Percentiles rank a stretch among this genome's conserved stretches.
These are phyloP conservation scores for Carposina sasakii DNA, from an alignment of 1,140 invertebrate genomes.

Conservation along the genomic window DNA sequence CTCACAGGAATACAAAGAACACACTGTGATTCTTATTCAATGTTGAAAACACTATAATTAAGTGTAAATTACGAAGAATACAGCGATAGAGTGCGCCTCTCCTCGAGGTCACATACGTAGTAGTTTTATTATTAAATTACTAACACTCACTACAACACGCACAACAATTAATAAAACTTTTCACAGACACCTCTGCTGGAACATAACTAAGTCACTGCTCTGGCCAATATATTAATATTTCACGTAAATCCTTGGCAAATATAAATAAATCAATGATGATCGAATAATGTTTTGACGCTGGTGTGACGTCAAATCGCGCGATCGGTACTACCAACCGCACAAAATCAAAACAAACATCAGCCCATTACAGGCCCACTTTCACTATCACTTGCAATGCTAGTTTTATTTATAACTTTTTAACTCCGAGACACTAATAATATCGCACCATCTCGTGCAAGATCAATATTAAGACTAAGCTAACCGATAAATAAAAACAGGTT, in stretches of 20 bases:
- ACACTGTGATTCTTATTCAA: not conserved
- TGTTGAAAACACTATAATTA: not conserved
- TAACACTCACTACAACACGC: not conserved
- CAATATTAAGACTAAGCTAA: not conserved
- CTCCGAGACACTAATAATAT: conserved; percentile 7
- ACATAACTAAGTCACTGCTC: not conserved
- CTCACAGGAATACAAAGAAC: conserved; percentile 1
- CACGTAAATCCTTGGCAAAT: conserved; percentile 32
- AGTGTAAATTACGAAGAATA: not conserved
- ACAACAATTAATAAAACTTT: not conserved
- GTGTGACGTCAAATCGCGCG: conserved; percentile 56
- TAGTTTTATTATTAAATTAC: not conserved
- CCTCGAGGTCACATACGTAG: conserved; percentile 1
- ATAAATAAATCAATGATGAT: conserved; percentile 56
- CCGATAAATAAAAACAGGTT: conserved; percentile 17
- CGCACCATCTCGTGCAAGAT: not conserved
- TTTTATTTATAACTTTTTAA: not conserved
- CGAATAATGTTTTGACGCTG: too few relatives aligned
- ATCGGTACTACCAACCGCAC: conserved; percentile 50
- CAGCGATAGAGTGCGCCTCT: not conserved
- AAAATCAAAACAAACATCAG: conserved; percentile 38
- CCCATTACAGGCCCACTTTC: not conserved
- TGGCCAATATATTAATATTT: conserved; percentile 2
- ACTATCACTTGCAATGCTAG: not conserved
- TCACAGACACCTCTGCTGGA: not conserved